phyloP scores from a whole-genome alignment of 2,113 vertebrate species.

The Heteronetta atricapilla region DNA sequence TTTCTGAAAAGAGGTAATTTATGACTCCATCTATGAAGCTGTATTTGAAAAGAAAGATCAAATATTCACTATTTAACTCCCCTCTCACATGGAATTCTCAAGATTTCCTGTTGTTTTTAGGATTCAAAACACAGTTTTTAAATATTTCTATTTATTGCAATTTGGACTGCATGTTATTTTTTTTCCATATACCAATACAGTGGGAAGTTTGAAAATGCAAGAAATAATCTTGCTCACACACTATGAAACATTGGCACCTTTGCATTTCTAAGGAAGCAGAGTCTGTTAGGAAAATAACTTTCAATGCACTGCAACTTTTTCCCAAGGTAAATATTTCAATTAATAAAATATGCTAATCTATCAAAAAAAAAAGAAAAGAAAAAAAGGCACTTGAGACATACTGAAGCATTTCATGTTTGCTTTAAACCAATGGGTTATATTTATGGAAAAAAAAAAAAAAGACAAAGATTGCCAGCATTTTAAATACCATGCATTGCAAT shows the following conservation, averaged over 20 bases:
- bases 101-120: slow-evolving; percentile 24
- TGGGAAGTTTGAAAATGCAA: slow-evolving; percentile 43
- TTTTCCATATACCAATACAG: slow-evolving; percentile 25
- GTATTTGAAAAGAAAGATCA: slow-evolving; percentile 40
- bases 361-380: neutral
- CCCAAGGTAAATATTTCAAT: slow-evolving; percentile 56
- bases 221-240: slow-evolving; percentile 15
- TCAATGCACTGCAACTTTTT: slow-evolving; percentile 48
- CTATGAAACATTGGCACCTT: slow-evolving; percentile 52
- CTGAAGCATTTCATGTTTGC: slow-evolving; percentile 19
- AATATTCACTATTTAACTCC: slow-evolving; percentile 35
- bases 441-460: slow-evolving; percentile 60
- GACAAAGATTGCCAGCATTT: slow-evolving; percentile 60
- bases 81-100: slow-evolving; percentile 21
- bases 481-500: slow-evolving; percentile 76
- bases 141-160: slow-evolving; percentile 62
- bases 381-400: slow-evolving; percentile 47
- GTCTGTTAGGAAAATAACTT: slow-evolving; percentile 26
- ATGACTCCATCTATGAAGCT: slow-evolving; percentile 33
- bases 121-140: slow-evolving; percentile 35
- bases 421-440: slow-evolving; percentile 57
- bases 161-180: slow-evolving; percentile 51
- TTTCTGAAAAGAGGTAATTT: slow-evolving; percentile 48
- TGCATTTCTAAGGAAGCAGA: slow-evolving; percentile 67
- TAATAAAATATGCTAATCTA: slow-evolving; percentile 17